Evolutionary conservation across 2,113 vertebrate species (phyloP), one percentile per base, ranked within the genome.

Genomic region (Lontra canadensis): DNA sequence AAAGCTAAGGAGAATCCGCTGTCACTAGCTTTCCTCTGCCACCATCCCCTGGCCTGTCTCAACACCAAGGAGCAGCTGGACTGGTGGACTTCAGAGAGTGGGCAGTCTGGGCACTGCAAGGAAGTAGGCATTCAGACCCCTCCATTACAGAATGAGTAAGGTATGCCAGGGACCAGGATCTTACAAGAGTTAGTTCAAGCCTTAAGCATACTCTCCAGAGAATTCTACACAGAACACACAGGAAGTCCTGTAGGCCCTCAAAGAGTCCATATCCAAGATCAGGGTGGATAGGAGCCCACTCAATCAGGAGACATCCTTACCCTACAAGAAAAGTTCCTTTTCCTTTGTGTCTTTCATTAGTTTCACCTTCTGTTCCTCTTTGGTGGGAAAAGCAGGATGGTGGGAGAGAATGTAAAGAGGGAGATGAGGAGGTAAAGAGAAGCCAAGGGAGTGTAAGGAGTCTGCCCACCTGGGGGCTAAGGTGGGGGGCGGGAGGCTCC

Each of bases 291-390:
- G 34, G 42, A 81, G 14, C 49, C 29, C 23, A 69, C 7, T 13
- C 4, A 39, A 1, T 36, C 80, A 67, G 14, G 25, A 36, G 23
- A 21, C 14, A 61, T 36, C 18, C 55, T 1, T 23, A 25, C 57
- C 42, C 55, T 87, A 79, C 71, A 95, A 20, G n/a, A 55, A 94
- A 92, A 49, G 2, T 17, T 63, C 8, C 11, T 91, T 88, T 90
- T 79, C 42, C 84, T 82, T 89, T 80, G 65, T 82, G 57, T 17
- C 20, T 76, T 84, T 63, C 44, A 79, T 29, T 90, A 18, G 34
- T 80, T 89, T 95, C n/a, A 65, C 73, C 94, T 96, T 67, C 89
- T n/a, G 13, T 95, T 97, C 88, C 79, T 92, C 87, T 94, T 79
- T 80, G 36, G n/a, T 52, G 42, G 57, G 83, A 79, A 94, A 96